Percentiles rank a stretch among this genome's conserved stretches.
phyloP scores from a whole-genome alignment of 2,113 vertebrate species.

The Maccullochella peelii region DNA sequence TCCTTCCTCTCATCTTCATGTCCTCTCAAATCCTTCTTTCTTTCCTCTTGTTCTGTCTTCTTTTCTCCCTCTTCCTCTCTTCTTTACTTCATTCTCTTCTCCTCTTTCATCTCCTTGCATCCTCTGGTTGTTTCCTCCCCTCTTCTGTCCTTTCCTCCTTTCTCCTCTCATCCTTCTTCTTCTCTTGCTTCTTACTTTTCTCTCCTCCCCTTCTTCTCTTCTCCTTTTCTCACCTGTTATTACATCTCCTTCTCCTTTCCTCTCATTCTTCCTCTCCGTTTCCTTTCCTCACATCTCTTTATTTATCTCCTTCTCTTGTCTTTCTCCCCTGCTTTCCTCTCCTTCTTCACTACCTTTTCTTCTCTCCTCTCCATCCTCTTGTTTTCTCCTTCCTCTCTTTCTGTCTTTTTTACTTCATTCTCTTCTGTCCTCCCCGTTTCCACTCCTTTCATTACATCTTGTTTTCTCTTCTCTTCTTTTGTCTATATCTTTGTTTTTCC shows the following conservation, averaged over 20 bases:
- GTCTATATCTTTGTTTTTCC: too few species aligned
- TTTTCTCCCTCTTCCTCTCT: too few species aligned
- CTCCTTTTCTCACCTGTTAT: not conserved
- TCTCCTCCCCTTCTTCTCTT: not conserved
- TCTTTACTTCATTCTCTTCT: not conserved
- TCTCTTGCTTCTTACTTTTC: not conserved
- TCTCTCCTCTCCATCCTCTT: too few species aligned
- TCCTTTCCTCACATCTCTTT: not conserved
- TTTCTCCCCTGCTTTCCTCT: not conserved
- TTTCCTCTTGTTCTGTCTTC: too few species aligned
- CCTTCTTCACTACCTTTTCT: too few species aligned
- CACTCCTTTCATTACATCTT: not conserved
- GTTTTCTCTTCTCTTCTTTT: too few species aligned
- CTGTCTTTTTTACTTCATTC: too few species aligned
- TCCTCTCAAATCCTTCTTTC: not conserved
- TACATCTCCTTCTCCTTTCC: not conserved
- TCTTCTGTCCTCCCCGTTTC: too few species aligned
- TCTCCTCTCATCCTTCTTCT: not conserved
- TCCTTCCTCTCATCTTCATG: not conserved
- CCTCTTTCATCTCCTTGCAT: not conserved
- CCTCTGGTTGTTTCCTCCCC: not conserved
- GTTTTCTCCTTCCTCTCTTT: not conserved
- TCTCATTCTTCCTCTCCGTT: not conserved
- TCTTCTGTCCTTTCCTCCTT: not conserved
- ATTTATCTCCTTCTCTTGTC: not conserved